Evolutionary conservation across 2,888 invertebrate species (phyloP).

Genomic region (Galerucella nymphaeae): DNA sequence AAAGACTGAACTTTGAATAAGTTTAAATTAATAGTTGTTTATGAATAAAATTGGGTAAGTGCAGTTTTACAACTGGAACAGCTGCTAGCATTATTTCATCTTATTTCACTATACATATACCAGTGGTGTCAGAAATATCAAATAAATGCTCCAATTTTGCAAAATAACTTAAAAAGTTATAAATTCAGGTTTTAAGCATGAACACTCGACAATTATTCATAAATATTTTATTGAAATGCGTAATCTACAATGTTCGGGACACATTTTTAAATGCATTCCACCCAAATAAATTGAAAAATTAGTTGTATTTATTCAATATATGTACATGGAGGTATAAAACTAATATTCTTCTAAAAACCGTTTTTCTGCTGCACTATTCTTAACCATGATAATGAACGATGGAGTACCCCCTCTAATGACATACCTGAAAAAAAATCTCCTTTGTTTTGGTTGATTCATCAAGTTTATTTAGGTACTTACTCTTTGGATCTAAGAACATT

Average conservation of each 20-base stretch:
- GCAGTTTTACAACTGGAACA: too few relatives aligned
- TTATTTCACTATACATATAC: too few relatives aligned
- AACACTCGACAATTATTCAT: not conserved
- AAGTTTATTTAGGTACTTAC: constrained; percentile 59
- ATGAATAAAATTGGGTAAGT: too few relatives aligned
- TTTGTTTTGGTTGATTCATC: too few relatives aligned
- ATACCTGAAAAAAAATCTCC: constrained; percentile 64
- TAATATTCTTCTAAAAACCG: constrained; percentile 65
- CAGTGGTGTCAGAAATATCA: too few relatives aligned
- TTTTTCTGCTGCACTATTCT: constrained; percentile 70
- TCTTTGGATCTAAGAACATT: constrained; percentile 71
- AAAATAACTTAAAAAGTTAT: not conserved
- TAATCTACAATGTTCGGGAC: too few relatives aligned
- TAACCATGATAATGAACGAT: constrained; percentile 72
- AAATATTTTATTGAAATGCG: not conserved
- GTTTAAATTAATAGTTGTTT: too few relatives aligned
- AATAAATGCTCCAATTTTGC: not conserved
- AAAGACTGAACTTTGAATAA: not conserved
- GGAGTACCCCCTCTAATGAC: constrained; percentile 75
- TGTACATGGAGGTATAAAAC: not conserved
- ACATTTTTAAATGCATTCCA: not conserved
- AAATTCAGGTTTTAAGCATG: not conserved
- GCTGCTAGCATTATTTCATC: too few relatives aligned
- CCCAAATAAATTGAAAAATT: too few relatives aligned
- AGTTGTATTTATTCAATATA: not conserved